Percentiles rank a stretch among this genome's conserved stretches.
These are phyloP conservation scores for Zaprionus davidi DNA, from an alignment of 1,140 invertebrate genomes.

Conservation along the genomic window DNA sequence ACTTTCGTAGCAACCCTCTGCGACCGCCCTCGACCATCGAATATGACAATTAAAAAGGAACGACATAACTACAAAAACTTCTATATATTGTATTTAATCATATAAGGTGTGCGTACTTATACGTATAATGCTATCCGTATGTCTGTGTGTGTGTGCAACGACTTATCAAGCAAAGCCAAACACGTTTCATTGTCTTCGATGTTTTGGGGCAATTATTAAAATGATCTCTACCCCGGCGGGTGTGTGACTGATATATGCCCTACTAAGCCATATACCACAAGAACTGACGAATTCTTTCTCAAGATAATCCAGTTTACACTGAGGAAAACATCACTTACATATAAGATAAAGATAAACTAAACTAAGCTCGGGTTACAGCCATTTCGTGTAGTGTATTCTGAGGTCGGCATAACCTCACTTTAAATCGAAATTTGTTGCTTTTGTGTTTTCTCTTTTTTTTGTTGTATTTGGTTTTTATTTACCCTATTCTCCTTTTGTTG, in stretches of 20 bases:
- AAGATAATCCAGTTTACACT: background rate
- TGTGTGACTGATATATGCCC: conserved; percentile 2
- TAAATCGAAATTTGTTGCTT: conserved; percentile 13
- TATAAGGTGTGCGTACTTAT: conserved; percentile 71
- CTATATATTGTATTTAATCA: conserved; percentile 69
- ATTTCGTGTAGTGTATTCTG: conserved; percentile 50
- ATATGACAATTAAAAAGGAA: conserved; percentile 53
- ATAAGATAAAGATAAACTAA: background rate
- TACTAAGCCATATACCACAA: background rate
- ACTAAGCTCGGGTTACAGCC: background rate
- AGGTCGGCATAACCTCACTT: conserved; percentile 3
- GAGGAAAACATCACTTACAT: background rate
- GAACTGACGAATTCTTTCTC: background rate
- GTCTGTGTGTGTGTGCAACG: conserved; percentile 39
- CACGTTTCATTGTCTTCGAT: conserved; percentile 77
- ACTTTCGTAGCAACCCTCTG: conserved; percentile 27
- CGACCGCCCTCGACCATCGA: conserved; percentile 51
- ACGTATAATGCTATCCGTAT: conserved; percentile 30
- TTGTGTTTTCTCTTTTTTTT: conserved; percentile 71
- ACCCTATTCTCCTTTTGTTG: conserved; percentile 35
- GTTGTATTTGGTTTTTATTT: conserved; percentile 58
- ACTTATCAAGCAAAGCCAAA: conserved; percentile 69
- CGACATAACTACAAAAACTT: conserved; percentile 57
- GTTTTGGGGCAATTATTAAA: conserved; percentile 74
- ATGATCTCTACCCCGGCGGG: conserved; percentile 9